Conservation (phyloP, 2,797 vertebrate species). For the Cryptoprocta ferox region DNA sequence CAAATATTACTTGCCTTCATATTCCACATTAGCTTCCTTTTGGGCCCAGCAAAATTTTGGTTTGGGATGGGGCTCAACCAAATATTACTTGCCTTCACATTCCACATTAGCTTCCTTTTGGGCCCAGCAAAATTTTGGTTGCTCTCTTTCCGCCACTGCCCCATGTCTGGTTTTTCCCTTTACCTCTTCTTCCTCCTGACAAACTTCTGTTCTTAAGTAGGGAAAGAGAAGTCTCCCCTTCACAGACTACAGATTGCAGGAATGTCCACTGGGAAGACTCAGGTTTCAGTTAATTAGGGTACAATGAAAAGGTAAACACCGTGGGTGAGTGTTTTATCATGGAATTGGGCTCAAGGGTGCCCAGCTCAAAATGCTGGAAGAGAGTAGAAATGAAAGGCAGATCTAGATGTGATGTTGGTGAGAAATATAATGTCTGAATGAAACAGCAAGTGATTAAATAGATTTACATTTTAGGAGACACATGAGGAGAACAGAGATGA, state of each 20-base stretch:
- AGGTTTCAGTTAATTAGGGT: neutral
- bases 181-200: neutral
- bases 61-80: neutral
- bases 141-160: neutral
- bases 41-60: neutral
- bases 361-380: neutral
- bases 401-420: neutral
- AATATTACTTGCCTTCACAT: neutral
- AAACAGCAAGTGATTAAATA: neutral
- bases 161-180: neutral
- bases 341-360: neutral
- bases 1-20: neutral
- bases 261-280: neutral
- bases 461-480: conserved; percentile 12
- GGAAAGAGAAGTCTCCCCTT: neutral
- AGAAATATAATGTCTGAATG: neutral
- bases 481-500: neutral
- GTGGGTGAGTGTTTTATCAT: neutral
- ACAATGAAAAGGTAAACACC: neutral
- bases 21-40: neutral
- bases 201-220: neutral
- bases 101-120: neutral
- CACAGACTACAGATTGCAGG: neutral
- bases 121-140: neutral
- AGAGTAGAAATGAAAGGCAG: neutral